Evolutionary conservation across 2,113 vertebrate genomes (phyloP).

Genomic region (Chaenogobius annularis): DNA sequence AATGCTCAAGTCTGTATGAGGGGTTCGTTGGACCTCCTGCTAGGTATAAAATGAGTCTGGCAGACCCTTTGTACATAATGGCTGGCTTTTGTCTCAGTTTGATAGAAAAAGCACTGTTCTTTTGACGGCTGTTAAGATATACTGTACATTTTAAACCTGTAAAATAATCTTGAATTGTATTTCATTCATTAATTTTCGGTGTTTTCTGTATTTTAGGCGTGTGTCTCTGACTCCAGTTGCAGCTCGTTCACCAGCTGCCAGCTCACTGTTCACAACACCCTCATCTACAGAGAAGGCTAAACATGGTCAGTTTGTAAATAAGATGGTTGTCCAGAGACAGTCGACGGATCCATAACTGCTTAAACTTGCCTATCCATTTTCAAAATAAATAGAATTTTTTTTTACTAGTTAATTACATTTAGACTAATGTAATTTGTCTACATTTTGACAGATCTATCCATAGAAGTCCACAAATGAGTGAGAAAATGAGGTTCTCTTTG

Average conservation of each 20-base stretch:
- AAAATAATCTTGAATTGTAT: no score
- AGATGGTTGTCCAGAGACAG: not conserved
- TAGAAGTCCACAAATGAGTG: no score
- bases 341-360: not conserved
- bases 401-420: not conserved
- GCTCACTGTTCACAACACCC: slow-evolving; percentile 41
- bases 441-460: no score
- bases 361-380: not conserved
- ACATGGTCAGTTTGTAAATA: slow-evolving; percentile 74
- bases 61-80: slow-evolving; percentile 37
- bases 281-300: slow-evolving; percentile 78
- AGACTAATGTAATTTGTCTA: no score
- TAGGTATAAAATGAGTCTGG: slow-evolving; percentile 45
- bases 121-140: not conserved
- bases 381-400: no score
- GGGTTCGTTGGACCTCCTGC: slow-evolving; percentile 65
- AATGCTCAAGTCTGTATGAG: slow-evolving; percentile 57
- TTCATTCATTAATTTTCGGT: not conserved
- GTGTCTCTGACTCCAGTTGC: slow-evolving; percentile 84
- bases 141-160: no score
- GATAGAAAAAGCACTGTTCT: not conserved
- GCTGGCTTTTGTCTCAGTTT: slow-evolving; percentile 1
- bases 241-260: slow-evolving; percentile 46
- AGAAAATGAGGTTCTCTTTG: no score
- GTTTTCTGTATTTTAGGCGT: slow-evolving; percentile 75